Percentiles rank a stretch among this genome's conserved stretches.
Evolutionary conservation across 1,140 invertebrate genomes (phyloP).

Genomic region (Drosophila bocqueti): DNA sequence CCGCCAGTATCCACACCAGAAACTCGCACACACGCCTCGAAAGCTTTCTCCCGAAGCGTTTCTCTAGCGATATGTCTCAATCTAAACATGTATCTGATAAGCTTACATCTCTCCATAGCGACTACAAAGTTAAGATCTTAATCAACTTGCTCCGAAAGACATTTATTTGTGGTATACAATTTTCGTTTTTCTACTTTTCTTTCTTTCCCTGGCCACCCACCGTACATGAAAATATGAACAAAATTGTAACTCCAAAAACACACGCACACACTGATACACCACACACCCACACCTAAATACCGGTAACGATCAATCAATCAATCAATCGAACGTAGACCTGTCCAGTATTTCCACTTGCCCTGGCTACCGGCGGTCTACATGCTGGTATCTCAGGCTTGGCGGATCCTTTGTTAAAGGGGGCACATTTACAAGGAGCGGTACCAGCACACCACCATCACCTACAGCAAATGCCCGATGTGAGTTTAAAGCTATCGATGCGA

Average conservation of each 20-base stretch:
- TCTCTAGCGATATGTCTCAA: conserved; percentile 46
- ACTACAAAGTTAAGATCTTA: conserved; percentile 57
- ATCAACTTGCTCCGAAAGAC: conserved; percentile 57
- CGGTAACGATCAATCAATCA: conserved; percentile 30
- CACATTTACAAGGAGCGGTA: conserved; percentile 91
- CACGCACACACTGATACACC: conserved; percentile 22
- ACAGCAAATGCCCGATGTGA: conserved; percentile 86
- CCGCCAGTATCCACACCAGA: conserved; percentile 14
- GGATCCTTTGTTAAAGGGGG: conserved; percentile 91
- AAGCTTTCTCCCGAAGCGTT: conserved; percentile 43
- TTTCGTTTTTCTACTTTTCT: conserved; percentile 80
- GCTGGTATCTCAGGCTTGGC: conserved; percentile 88
- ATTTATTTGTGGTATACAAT: conserved; percentile 71
- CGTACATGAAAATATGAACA: conserved; percentile 27
- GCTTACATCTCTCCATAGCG: conserved; percentile 63
- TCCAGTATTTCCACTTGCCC: conserved; percentile 85
- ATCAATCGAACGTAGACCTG: conserved; percentile 75
- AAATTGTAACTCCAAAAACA: conserved; percentile 37
- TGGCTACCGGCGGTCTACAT: conserved; percentile 85
- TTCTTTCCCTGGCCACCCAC: conserved; percentile 64
- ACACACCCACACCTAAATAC: conserved; percentile 15
- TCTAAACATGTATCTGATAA: conserved; percentile 57
- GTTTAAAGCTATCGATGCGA: conserved; percentile 73
- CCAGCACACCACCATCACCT: conserved; percentile 92
- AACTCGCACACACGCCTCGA: conserved; percentile 35